Evolutionary conservation across 30 jellyfish, hydroid and myxozoan species (phyloP), one percentile per base, ranked within the genome.

Genomic region (Mastigias papua): DNA sequence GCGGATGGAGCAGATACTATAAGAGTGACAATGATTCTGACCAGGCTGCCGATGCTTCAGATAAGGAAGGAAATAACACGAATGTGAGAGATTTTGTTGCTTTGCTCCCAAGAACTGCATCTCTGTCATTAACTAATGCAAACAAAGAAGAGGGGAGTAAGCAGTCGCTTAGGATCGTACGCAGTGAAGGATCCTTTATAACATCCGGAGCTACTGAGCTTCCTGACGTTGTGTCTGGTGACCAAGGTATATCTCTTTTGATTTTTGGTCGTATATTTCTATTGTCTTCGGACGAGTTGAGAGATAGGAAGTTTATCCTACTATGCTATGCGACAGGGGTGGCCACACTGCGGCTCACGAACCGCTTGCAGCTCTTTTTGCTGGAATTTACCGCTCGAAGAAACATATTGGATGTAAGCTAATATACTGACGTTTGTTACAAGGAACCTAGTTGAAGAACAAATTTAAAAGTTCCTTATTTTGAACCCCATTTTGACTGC

Each of bases 1-100:
- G 97, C 20, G 98, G 98, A 15, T 93, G 97, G 98, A 86, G 96
- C 65, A 70, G 93, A 62, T 61, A 58, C 64, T 77, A 80, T 61
- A 81, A 90, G 64, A 82, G 73, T 54, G 89, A 80, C 30, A 31
- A 46, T 11, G 97, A 69, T 33, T 28, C 64, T 1, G 92, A 69
- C 64, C 84, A 30, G 78, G 61, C 60, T n/a, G 26, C 66, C 2
- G 74, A 63, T 25, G 26, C 23, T 21, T 61, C 92, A 10, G 97
- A 69, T 28, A 70, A 42, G 17, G 94, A 82, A 6, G 79, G 76
- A 28, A 29, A 26, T 26, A 73, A 70, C 30, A 5, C 90, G 31
- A 48, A 69, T 34, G 85, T 76, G 57, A 48, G 84, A 61, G 93
- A 63, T 58, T 78, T 78, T 1, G 86, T 76, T 37, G 77, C 90